Percentiles rank a stretch among this genome's conserved stretches.
Evolutionary conservation across 1,140 invertebrate species (phyloP).

Genomic region (Drosophila asahinai): DNA sequence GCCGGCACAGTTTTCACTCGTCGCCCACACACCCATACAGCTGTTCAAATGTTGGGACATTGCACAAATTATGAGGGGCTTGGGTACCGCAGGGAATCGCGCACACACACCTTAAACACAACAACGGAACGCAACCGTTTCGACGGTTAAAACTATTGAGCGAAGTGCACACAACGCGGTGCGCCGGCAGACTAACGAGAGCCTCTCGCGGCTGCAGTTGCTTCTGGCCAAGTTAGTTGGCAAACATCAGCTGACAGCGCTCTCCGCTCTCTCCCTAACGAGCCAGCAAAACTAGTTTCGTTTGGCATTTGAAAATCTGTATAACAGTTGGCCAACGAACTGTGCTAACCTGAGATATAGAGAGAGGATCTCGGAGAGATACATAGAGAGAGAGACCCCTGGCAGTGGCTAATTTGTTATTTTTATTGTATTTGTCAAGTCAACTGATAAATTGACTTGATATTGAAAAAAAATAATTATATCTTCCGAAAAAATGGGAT

Average conservation of each 20-base stretch:
- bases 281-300: constrained; percentile 73
- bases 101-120: constrained; percentile 30
- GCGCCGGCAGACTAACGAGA: constrained; percentile 72
- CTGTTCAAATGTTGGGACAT: constrained; percentile 62
- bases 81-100: not conserved
- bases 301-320: constrained; percentile 60
- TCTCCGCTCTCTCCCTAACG: constrained; percentile 35
- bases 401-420: constrained; percentile 63
- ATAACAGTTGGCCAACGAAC: constrained; percentile 49
- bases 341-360: constrained; percentile 48
- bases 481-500: constrained; percentile 59
- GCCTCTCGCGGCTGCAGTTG: constrained; percentile 45
- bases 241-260: constrained; percentile 69
- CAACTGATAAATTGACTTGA: constrained; percentile 83
- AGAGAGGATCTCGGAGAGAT: constrained; percentile 3
- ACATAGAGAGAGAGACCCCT: constrained; percentile 10
- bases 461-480: constrained; percentile 84
- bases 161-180: constrained; percentile 72
- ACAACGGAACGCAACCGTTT: constrained; percentile 46
- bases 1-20: constrained; percentile 43
- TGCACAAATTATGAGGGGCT: constrained; percentile 34
- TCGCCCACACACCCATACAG: constrained; percentile 36
- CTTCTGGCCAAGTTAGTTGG: constrained; percentile 61
- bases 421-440: constrained; percentile 79
- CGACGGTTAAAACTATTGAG: constrained; percentile 59